These are phyloP conservation scores for Lonchura striata DNA, from an alignment of 2,113 vertebrate genomes.

Conservation along the genomic window DNA sequence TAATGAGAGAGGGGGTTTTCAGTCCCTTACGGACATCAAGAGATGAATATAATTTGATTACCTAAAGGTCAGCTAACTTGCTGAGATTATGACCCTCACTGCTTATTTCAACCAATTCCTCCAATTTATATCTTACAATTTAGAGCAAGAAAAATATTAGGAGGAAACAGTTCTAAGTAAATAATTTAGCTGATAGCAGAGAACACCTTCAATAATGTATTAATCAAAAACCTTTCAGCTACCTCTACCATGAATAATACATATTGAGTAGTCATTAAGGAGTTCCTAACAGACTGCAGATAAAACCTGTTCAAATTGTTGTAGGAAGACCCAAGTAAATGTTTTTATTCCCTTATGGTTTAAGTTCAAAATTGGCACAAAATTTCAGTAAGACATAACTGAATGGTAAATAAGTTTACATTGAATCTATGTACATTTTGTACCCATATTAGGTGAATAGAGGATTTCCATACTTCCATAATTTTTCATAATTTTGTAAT, in stretches of 20 bases:
- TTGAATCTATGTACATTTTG: background rate
- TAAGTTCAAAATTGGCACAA: background rate
- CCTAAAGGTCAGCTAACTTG: background rate
- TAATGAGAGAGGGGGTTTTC: background rate
- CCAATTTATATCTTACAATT: background rate
- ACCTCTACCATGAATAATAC: background rate
- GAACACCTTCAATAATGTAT: background rate
- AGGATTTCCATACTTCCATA: background rate
- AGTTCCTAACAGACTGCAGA: background rate
- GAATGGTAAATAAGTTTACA: background rate
- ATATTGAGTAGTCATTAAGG: background rate
- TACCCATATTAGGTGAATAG: background rate
- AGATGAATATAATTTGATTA: background rate
- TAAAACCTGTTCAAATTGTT: background rate
- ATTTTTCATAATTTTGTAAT: background rate
- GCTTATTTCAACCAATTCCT: background rate
- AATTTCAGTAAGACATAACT: background rate
- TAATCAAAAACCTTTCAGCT: background rate
- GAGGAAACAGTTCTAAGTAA: background rate
- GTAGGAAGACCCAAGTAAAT: background rate
- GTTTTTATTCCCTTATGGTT: background rate
- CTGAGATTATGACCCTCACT: background rate
- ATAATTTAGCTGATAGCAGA: background rate
- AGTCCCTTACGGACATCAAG: background rate
- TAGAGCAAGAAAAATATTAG: background rate